Evolutionary conservation across 2,113 vertebrate species (phyloP).

Genomic region (Pongo abelii): DNA sequence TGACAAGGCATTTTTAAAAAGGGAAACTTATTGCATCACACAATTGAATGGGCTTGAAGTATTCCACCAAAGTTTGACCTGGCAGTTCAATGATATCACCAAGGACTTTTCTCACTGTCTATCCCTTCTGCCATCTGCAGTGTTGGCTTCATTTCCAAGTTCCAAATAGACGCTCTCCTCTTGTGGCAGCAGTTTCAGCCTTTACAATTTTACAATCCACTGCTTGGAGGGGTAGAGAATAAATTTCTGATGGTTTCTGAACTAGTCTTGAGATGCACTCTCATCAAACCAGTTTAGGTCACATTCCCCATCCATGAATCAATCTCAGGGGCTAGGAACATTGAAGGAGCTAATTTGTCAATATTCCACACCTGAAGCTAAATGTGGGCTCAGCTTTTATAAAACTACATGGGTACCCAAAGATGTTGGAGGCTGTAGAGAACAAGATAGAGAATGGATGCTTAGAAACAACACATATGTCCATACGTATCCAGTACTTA

Average conservation of each 20-base stretch:
- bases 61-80: neutral
- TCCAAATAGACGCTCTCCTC: constrained; percentile 4
- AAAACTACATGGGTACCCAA: neutral
- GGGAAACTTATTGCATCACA: neutral
- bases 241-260: neutral
- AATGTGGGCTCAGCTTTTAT: neutral
- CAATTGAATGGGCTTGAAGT: neutral
- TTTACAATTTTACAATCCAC: neutral
- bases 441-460: neutral
- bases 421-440: neutral
- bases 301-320: neutral
- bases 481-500: neutral
- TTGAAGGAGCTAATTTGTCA: neutral
- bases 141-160: constrained; percentile 28
- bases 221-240: neutral
- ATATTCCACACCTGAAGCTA: neutral
- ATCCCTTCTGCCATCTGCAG: neutral
- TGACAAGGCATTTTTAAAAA: neutral
- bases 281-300: neutral
- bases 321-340: neutral
- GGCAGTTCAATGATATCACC: neutral
- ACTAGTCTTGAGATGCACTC: neutral
- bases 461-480: neutral
- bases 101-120: neutral
- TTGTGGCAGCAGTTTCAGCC: neutral